phyloP scores from a whole-genome alignment of 2,113 vertebrate species.

The Ovibos moschatus region DNA sequence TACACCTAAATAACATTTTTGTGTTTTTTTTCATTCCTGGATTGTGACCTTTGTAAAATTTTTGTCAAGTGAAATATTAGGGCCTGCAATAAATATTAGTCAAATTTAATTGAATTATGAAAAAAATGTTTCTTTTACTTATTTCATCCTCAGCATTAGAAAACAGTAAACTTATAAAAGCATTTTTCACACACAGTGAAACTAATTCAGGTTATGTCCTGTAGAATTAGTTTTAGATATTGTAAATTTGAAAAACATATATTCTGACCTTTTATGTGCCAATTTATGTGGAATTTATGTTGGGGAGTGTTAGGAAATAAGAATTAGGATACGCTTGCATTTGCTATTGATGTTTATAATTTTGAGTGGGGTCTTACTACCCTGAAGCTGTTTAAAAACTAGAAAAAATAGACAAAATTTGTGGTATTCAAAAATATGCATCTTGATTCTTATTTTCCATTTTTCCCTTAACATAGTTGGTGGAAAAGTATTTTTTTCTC shows the following conservation, averaged over 20 bases:
- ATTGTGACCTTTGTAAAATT: not conserved
- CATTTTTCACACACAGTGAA: not conserved
- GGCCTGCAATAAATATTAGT: not conserved
- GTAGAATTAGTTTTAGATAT: not conserved
- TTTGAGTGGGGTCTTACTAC: not conserved
- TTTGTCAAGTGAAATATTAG: not conserved
- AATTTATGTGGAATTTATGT: not conserved
- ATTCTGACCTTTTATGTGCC: not conserved
- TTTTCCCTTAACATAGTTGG: not conserved
- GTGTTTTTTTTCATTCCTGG: slow-evolving; percentile 26
- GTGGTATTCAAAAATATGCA: not conserved
- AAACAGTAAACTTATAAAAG: not conserved
- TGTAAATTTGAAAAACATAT: not conserved
- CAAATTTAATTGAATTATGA: slow-evolving; percentile 17
- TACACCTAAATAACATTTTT: slow-evolving; percentile 1
- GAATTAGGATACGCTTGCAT: not conserved
- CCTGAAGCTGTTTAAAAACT: not conserved
- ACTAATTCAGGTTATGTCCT: not conserved
- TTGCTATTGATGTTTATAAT: not conserved
- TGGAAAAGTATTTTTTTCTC: not conserved
- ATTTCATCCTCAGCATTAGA: not conserved
- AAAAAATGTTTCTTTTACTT: not conserved
- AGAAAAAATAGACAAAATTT: not conserved
- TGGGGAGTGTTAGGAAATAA: not conserved
- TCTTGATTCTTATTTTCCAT: not conserved